A percentile compares a stretch with the other conserved stretches of the same genome.
phyloP scores from a whole-genome alignment of 2,113 vertebrate species.

The Lasiurus cinereus region DNA sequence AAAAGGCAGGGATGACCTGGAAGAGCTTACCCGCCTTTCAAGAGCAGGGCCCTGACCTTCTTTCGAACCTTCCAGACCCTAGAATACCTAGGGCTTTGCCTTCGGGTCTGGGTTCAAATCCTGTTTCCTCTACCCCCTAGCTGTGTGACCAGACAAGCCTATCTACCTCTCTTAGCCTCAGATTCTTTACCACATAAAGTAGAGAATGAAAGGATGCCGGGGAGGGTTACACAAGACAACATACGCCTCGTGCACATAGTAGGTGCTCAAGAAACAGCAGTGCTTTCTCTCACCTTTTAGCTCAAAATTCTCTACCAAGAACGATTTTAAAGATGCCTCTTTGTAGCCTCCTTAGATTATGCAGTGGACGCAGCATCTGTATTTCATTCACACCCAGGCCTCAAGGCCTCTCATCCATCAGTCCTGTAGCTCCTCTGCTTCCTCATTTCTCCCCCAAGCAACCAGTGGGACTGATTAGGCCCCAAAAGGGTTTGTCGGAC shows the following conservation, averaged over 20 bases:
- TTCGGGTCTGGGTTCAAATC: background rate
- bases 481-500: background rate
- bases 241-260: accelerated
- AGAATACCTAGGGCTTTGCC: background rate
- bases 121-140: background rate
- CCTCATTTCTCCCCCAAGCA: background rate
- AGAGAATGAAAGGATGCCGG: background rate
- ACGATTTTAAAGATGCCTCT: background rate
- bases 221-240: background rate
- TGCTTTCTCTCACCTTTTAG: background rate
- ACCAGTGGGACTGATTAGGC: background rate
- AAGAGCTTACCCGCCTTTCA: background rate
- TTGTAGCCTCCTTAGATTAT: background rate
- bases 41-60: too few species aligned
- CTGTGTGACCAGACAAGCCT: background rate
- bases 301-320: background rate
- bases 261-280: background rate
- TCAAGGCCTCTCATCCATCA: background rate
- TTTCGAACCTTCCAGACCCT: background rate
- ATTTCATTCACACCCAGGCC: background rate
- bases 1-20: background rate
- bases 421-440: background rate
- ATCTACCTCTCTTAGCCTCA: conserved; percentile 4
- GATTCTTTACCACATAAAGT: background rate
- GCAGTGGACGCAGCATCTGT: background rate